Percentiles rank a stretch among this genome's conserved stretches.
Conservation (phyloP, 2,797 vertebrate species). For the Podargus strigoides region DNA sequence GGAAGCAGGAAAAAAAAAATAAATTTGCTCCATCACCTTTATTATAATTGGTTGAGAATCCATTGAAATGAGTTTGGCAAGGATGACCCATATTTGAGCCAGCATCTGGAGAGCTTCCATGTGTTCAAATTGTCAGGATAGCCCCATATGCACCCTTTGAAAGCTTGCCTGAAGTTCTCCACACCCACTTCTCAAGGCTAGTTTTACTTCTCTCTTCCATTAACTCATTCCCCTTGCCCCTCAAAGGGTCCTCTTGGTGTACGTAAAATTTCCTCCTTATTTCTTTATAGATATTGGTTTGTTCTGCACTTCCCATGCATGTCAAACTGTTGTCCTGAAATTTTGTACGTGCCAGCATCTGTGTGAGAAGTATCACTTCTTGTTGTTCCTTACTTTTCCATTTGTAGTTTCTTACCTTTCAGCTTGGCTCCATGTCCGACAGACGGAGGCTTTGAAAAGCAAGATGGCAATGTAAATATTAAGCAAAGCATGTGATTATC, state of each 20-base stretch:
- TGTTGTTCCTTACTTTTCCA: no score
- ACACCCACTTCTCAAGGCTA: neutral
- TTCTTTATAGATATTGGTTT: neutral
- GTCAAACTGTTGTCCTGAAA: neutral
- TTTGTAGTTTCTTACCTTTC: neutral
- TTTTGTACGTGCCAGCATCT: neutral
- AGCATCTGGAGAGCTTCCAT: neutral
- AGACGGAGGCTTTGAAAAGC: neutral
- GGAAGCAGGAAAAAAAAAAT: neutral
- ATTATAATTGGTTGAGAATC: neutral
- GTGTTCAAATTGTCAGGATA: neutral
- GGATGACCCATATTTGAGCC: neutral
- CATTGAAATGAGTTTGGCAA: neutral
- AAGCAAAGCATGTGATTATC: neutral
- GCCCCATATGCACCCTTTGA: neutral
- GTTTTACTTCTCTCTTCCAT: neutral
- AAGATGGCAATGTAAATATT: neutral
- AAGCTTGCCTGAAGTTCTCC: neutral
- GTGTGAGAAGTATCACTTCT: neutral
- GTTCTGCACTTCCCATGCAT: neutral
- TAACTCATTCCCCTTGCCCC: neutral
- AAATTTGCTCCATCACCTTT: neutral
- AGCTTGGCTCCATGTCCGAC: neutral
- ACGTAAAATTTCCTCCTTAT: neutral
- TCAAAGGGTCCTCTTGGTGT: neutral